Conservation (phyloP, 2,888 invertebrate genomes). For the Diploptera punctata region DNA sequence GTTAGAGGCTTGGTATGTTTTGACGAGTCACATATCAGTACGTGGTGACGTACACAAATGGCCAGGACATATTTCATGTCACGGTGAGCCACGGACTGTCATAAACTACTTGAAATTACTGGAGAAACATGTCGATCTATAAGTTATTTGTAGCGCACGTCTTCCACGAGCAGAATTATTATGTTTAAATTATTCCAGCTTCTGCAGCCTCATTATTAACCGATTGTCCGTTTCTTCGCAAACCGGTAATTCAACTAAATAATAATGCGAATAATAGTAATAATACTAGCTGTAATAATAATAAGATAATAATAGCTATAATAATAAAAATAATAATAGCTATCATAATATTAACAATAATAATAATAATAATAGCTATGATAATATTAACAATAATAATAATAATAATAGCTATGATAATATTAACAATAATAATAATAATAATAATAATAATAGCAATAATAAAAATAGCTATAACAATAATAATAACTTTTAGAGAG, state of each 20-base stretch:
- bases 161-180: no score
- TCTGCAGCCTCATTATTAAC: no score
- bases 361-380: not conserved
- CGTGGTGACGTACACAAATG: not conserved
- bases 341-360: not conserved
- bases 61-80: conserved; percentile 13
- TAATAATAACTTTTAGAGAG: no score
- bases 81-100: not conserved
- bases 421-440: not conserved
- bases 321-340: no score
- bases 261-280: no score
- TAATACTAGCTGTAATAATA: no score
- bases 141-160: not conserved
- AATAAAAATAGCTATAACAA: no score
- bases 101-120: conserved; percentile 25
- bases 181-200: no score
- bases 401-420: not conserved
- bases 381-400: not conserved
- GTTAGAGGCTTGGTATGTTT: not conserved
- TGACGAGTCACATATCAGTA: conserved; percentile 19
- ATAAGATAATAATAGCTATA: no score
- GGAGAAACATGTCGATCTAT: not conserved
- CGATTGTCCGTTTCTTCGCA: no score
- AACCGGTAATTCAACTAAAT: no score
- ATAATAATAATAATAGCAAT: no score